Conservation (phyloP, 2,113 vertebrate genomes). For the Chaetodon auriga region DNA sequence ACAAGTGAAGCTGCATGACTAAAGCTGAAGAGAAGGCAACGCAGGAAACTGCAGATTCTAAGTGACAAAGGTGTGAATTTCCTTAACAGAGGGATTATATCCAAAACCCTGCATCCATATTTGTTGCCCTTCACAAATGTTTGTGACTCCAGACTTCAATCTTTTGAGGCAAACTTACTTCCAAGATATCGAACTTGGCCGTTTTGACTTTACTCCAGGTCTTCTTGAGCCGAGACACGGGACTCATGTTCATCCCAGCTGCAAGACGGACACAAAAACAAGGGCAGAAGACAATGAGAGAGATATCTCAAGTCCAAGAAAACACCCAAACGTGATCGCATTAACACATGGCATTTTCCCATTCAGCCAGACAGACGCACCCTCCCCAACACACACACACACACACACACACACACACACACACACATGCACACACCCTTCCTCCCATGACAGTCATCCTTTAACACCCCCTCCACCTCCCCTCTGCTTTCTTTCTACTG, state of each 20-base stretch:
- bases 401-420: not conserved
- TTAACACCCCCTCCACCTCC: not conserved
- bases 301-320: conserved; percentile 29
- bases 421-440: conserved; percentile 3
- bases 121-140: not conserved
- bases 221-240: conserved; percentile 95
- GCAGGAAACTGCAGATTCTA: not conserved
- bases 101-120: not conserved
- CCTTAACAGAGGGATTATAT: not conserved
- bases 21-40: not conserved
- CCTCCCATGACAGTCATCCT: conserved; percentile 16
- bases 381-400: not conserved
- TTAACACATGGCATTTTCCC: conserved; percentile 59
- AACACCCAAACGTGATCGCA: conserved; percentile 41
- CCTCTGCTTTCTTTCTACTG: conserved; percentile 14
- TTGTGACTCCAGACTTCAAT: not conserved
- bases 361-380: conserved; percentile 41
- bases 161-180: conserved; percentile 81
- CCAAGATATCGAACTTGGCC: conserved; percentile 94
- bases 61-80: not conserved
- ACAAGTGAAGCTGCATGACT: not conserved
- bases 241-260: conserved; percentile 99
- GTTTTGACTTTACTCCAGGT: conserved; percentile 97
- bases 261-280: conserved; percentile 9
- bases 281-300: conserved; percentile 30